These are phyloP conservation scores for Battus philenor DNA, from an alignment of 1,140 invertebrate genomes.

Conservation along the genomic window DNA sequence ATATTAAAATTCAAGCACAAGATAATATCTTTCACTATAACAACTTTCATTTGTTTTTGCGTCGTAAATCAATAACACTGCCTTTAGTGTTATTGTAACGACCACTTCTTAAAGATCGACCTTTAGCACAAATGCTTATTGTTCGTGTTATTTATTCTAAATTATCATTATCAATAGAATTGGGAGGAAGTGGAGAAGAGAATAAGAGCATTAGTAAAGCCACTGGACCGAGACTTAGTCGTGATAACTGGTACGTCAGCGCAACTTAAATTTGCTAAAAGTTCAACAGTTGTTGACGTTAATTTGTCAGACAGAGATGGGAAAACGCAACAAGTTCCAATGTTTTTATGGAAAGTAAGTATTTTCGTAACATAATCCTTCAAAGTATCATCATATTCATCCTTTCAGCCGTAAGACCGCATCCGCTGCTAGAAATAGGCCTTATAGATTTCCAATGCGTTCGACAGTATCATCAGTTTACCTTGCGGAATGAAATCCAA, in stretches of 20 bases:
- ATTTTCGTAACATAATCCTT: not conserved
- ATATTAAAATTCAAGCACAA: too few species aligned
- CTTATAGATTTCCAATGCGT: too few species aligned
- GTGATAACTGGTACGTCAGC: constrained; percentile 40
- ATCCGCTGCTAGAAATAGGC: too few species aligned
- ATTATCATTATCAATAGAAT: constrained; percentile 29
- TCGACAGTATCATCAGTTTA: too few species aligned
- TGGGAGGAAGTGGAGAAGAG: constrained; percentile 48
- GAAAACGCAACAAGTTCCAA: constrained; percentile 29
- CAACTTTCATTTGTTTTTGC: too few species aligned
- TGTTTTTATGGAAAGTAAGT: constrained; percentile 57
- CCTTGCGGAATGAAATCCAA: too few species aligned
- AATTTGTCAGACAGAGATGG: constrained; percentile 14
- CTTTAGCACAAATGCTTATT: too few species aligned
- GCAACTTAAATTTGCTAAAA: constrained; percentile 19
- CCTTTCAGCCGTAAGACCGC: too few species aligned
- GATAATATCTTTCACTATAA: too few species aligned
- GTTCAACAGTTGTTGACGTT: constrained; percentile 1
- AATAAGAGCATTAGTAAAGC: constrained; percentile 33
- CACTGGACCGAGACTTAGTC: constrained; percentile 22
- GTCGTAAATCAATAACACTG: not conserved
- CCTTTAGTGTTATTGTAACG: not conserved
- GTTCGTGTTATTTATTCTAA: not conserved
- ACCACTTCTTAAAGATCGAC: not conserved
- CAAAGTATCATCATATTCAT: too few species aligned